A percentile compares a stretch with the other conserved stretches of the same genome.
Conservation (phyloP, 2,797 vertebrate genomes). For the Cheirogaleus major region DNA sequence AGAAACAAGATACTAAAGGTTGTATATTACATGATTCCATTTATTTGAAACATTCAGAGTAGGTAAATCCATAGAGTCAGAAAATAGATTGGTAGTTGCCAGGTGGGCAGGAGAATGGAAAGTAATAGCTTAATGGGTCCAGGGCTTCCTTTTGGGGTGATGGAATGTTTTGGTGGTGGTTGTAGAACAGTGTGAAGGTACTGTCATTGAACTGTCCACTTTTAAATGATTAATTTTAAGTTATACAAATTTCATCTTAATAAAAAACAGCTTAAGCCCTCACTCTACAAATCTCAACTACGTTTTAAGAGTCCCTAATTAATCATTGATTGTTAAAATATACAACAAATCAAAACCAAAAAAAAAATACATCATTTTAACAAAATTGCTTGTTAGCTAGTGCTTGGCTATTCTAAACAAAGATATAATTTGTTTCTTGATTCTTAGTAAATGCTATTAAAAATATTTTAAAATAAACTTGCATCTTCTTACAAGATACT, state of each 20-base stretch:
- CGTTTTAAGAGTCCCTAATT: not conserved
- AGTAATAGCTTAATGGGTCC: not conserved
- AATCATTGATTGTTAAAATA: not conserved
- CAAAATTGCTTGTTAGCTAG: not conserved
- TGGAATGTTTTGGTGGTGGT: not conserved
- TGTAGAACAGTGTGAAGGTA: not conserved
- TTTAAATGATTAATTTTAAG: not conserved
- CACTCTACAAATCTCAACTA: not conserved
- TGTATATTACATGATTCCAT: not conserved
- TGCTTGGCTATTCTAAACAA: not conserved
- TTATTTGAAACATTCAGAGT: not conserved
- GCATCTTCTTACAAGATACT: not conserved
- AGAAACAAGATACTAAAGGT: not conserved
- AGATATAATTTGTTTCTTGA: not conserved
- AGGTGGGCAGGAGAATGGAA: not conserved
- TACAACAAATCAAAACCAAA: not conserved
- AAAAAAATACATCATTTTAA: not conserved
- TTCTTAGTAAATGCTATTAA: not conserved
- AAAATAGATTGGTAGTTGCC: not conserved
- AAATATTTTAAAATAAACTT: constrained; percentile 26
- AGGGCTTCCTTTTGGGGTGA: not conserved
- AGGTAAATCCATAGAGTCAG: not conserved
- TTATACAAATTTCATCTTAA: not conserved
- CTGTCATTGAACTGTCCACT: not conserved
- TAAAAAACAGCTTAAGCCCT: not conserved